Evolutionary conservation across 1,140 invertebrate genomes (phyloP).

Genomic region (Pollicipes pollicipes): DNA sequence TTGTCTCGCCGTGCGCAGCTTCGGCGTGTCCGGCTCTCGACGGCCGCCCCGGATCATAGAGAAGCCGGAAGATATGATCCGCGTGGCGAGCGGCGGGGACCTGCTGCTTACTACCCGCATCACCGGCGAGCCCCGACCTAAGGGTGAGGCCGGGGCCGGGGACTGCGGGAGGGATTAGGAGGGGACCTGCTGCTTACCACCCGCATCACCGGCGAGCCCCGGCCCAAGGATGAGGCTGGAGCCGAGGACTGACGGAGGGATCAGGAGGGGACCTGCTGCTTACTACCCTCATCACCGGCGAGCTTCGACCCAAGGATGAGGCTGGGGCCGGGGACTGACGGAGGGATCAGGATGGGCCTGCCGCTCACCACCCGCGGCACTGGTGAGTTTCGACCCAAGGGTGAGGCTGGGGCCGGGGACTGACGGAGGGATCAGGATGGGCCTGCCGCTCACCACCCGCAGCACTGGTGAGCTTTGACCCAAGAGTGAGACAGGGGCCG

Average conservation of each 20-base stretch:
- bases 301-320: conserved; percentile 63
- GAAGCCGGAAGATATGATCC: conserved; percentile 47
- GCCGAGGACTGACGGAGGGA: neutral
- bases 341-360: too few relatives aligned
- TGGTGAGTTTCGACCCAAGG: conserved; percentile 62
- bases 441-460: too few relatives aligned
- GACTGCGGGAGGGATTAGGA: too few relatives aligned
- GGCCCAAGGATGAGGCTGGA: conserved; percentile 53
- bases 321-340: too few relatives aligned
- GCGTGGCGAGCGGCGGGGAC: conserved; percentile 54
- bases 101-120: conserved; percentile 58
- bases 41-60: neutral
- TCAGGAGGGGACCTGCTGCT: too few relatives aligned
- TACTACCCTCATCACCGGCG: conserved; percentile 54
- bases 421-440: too few relatives aligned
- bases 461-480: conserved; percentile 60
- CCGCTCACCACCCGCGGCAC: conserved; percentile 54
- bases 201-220: conserved; percentile 55
- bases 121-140: conserved; percentile 59
- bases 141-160: conserved; percentile 54
- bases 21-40: neutral
- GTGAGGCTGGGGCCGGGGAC: conserved; percentile 36
- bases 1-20: neutral
- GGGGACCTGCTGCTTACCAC: conserved; percentile 63
- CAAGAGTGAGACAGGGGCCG: conserved; percentile 43